Evolutionary conservation across 2,797 vertebrate species (phyloP), one percentile per base, ranked within the genome.

Genomic region (Dipus sagitta): DNA sequence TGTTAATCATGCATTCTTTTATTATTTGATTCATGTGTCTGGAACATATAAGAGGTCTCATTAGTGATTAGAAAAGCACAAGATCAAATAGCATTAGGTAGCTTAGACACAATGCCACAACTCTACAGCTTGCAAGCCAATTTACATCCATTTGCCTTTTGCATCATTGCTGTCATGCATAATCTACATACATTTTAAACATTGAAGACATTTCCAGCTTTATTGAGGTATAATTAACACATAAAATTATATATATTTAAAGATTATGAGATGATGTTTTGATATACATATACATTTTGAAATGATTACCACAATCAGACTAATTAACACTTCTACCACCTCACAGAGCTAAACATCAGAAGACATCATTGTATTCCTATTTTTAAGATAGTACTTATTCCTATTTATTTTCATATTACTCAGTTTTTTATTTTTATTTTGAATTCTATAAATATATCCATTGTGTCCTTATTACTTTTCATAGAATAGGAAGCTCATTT

Each of bases 241-340:
- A 84, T 54, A 78, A 88, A 77, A 64, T 84, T 88, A 30, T 54
- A 71, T 34, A 83, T n/a, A 88, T 89, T 83, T 93, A 83, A 72
- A 54, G 24, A 78, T 70, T 93, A 83, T 76, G 52, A 26, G 72
- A 64, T 80, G 58, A 74, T 68, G 23, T 74, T 79, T 86, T 93
- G 42, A 47, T 93, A 32, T 13, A 75, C 18, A 62, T 64, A 71
- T 32, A 60, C 17, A 90, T 32, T 89, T 70, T 85, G 2, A 80
- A 70, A 65, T 80, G 75, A 92, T 86, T 71, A 87, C 68, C 58
- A 87, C 67, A 92, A 74, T 92, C 67, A 74, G 28, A 20, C 72
- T 58, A 85, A 71, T 78, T 86, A 80, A 80, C 58, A 34, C 67
- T 24, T 54, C 58, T 65, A 80, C 34, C 28, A 86, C 20, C 20